Evolutionary conservation across 2,888 invertebrate genomes (phyloP).

Genomic region (Stramonita haemastoma): DNA sequence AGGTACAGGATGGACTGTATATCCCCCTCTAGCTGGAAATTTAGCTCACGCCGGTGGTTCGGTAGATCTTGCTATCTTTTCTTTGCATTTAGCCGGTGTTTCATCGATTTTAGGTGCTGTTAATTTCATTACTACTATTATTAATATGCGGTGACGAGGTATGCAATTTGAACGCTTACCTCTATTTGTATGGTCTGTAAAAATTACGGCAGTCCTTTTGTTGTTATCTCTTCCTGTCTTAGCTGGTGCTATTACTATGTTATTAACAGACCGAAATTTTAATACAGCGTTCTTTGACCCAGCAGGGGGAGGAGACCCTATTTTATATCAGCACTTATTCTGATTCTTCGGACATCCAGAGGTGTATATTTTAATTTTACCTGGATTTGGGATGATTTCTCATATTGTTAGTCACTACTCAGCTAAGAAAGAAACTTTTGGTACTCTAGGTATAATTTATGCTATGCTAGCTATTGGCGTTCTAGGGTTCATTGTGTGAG

Average conservation of each 20-base stretch:
- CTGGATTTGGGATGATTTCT: conserved; percentile 89
- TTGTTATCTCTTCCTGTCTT: conserved; percentile 86
- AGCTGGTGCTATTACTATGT: conserved; percentile 88
- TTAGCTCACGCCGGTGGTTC: conserved; percentile 84
- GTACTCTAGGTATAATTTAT: conserved; percentile 87
- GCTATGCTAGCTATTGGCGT: conserved; percentile 90
- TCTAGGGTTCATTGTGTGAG: conserved; percentile 90
- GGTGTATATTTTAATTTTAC: conserved; percentile 91
- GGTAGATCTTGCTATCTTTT: conserved; percentile 88
- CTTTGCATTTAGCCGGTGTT: conserved; percentile 86
- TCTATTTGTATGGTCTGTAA: conserved; percentile 86
- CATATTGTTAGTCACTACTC: conserved; percentile 84
- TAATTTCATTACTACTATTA: conserved; percentile 88
- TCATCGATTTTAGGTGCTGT: conserved; percentile 85
- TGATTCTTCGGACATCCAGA: conserved; percentile 93
- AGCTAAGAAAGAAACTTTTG: conserved; percentile 86
- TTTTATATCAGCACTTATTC: conserved; percentile 90
- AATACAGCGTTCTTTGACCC: conserved; percentile 91
- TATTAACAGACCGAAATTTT: conserved; percentile 88
- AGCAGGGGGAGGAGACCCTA: conserved; percentile 87
- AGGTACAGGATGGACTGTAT: conserved; percentile 89
- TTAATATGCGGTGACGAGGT: conserved; percentile 84
- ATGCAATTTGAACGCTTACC: conserved; percentile 84
- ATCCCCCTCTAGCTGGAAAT: conserved; percentile 84
- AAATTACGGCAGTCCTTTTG: conserved; percentile 83